Base-by-base conservation (phyloP, 1,140 invertebrate genomes). In the Camponotus vicinus region DNA sequence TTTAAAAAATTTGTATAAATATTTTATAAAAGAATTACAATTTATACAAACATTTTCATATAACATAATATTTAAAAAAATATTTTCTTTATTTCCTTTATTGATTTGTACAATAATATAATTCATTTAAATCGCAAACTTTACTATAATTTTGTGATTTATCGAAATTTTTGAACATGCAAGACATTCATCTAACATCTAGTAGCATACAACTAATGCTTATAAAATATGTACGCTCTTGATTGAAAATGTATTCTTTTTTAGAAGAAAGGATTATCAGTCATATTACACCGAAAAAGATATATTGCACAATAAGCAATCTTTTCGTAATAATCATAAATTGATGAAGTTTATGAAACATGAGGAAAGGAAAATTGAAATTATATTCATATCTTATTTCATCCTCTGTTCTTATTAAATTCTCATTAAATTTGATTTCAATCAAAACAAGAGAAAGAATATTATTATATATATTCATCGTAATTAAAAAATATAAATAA, bases 401-500 rank as follows among this genome's bases (percentile, higher is more conserved):
- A 63, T 49, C 15, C 15, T 18, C 27, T n/a, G 9, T 42, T 45
- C 55, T 40, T 8, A 32, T 37, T n/a, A n/a, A n/a, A n/a, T n/a
- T n/a, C n/a, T n/a, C 1, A n/a, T 45, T 42, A 77, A 40, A 61
- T 42, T 61, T 32, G 15, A 64, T 66, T 78, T 49, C 1, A 34
- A 64, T 27, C 18, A 66, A 66, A 9, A 49, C 27, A 49, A 15
- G 13, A 49, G 4, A 49, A 15, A 15, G 3, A 49, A 52, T 15
- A 52, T 52, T 21, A 40, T 69, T 7, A 77, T 5, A 57, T 40
- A 63, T n/a, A 1, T 49, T 37, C 69, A 55, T 69, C 40, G 37
- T 27, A 55, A 42, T 40, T 79, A 55, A 79, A 37, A 67, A 9
- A 37, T n/a, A 64, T 34, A 27, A 69, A 80, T 66, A 66, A 49